A percentile compares a stretch with the other conserved stretches of the same genome.
Evolutionary conservation across 2,113 vertebrate species (phyloP).

Genomic region (Cyprinodon variegatus): DNA sequence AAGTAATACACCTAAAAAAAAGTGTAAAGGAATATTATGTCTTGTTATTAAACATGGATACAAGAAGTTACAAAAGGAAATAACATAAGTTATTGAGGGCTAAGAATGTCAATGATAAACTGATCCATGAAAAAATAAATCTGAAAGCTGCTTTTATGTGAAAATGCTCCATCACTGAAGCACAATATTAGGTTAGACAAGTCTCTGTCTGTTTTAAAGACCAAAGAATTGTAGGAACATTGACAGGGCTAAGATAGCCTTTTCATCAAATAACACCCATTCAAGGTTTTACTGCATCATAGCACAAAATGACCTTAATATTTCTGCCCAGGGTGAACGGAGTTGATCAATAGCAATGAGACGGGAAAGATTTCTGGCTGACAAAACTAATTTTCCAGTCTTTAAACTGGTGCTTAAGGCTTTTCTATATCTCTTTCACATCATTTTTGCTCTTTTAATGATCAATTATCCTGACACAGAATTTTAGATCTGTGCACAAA

Average conservation of each 20-base stretch:
- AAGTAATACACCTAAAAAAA: background rate
- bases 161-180: background rate
- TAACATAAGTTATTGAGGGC: background rate
- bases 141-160: background rate
- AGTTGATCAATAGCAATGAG: constrained; percentile 55
- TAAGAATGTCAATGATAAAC: background rate
- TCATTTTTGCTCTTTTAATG: background rate
- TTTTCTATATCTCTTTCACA: background rate
- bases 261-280: constrained; percentile 29
- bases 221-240: constrained; percentile 8
- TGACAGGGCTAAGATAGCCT: constrained; percentile 21
- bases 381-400: constrained; percentile 28
- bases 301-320: constrained; percentile 38
- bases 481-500: background rate
- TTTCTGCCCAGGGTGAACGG: constrained; percentile 20
- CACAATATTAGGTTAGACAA: background rate
- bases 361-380: constrained; percentile 28
- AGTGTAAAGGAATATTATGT: background rate
- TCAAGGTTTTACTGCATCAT: constrained; percentile 41
- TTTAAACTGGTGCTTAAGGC: constrained; percentile 15
- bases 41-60: background rate
- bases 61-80: background rate
- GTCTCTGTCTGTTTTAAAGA: constrained; percentile 9
- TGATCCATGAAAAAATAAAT: background rate
- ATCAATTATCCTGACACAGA: background rate